A percentile compares a stretch with the other conserved stretches of the same genome.
Evolutionary conservation across 2,888 invertebrate genomes (phyloP).

Genomic region (Formica aserva): DNA sequence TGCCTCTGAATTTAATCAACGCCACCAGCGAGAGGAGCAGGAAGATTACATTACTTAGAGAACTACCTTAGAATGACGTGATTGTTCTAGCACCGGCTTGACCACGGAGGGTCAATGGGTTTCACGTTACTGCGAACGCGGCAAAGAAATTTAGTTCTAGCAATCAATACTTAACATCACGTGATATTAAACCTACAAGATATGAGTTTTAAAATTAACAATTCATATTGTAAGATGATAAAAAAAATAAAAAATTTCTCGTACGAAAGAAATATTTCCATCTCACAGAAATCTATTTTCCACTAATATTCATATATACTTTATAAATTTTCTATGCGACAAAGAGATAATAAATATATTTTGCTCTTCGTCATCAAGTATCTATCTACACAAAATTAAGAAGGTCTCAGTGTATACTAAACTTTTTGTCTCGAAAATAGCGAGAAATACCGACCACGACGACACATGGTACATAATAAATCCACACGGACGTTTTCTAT

Average conservation of each 20-base stretch:
- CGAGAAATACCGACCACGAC: not conserved
- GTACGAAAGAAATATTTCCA: not conserved
- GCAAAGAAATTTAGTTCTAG: not conserved
- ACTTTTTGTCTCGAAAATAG: not conserved
- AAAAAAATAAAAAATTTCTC: not conserved
- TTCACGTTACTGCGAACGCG: not conserved
- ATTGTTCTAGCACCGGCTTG: slow-evolving; percentile 49
- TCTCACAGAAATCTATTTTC: not conserved
- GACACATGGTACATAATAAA: slow-evolving; percentile 58
- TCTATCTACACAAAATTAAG: not conserved
- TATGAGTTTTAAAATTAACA: not conserved
- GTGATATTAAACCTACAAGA: not conserved
- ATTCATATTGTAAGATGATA: not conserved
- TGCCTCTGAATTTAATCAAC: slow-evolving; percentile 80
- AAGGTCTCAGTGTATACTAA: not conserved
- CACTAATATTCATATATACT: not conserved
- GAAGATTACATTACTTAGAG: slow-evolving; percentile 78
- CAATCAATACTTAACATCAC: slow-evolving; percentile 14
- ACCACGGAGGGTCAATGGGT: slow-evolving; percentile 23
- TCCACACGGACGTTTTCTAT: slow-evolving; percentile 70
- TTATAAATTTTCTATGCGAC: not conserved
- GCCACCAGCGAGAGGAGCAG: slow-evolving; percentile 49
- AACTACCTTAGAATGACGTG: slow-evolving; percentile 76
- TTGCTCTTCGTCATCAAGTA: not conserved
- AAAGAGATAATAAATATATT: not conserved